Base-by-base conservation (phyloP, 2,113 vertebrate genomes). In the Passer domesticus region DNA sequence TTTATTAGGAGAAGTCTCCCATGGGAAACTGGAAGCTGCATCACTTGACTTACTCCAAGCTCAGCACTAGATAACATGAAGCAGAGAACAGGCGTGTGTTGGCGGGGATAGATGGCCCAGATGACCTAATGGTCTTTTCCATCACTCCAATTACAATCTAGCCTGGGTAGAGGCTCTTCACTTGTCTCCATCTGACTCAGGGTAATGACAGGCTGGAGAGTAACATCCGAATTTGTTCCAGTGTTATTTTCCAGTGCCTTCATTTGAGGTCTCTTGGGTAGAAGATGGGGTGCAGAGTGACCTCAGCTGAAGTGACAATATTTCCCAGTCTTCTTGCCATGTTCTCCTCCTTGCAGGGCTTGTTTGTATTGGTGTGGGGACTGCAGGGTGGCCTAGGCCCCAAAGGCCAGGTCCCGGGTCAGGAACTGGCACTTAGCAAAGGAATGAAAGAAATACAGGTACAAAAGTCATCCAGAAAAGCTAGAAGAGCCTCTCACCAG, bases 41-140 rank as follows among this genome's bases (percentile, higher is more conserved):
- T 90, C 88, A 64, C 80, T 96, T 95, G 94, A 95, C 37, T 96
- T 86, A 87, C 83, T 92, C 75, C 88, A 37, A 64, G 78, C 77
- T 70, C n/a, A 94, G 91, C 68, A 63, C 44, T 15, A 96, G 97
- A 96, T 95, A 97, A 92, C 94, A 95, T 12, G 49, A 69, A 72
- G 92, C 89, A 94, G 95, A 59, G 87, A 87, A 60, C 41, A 95
- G 95, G 91, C 79, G 5, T 87, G 88, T 63, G 12, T 41, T 66
- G 91, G 78, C 0, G 15, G 77, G 87, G 91, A 80, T 87, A 79
- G 92, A 83, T 95, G 95, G 89, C 85, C 87, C 82, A 63, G 94
- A 96, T 97, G 97, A 97, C 94, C 92, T 97, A 41, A 97, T 93
- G 95, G 90, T 90, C 95, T 91, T 92, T 96, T 97, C 94, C 95